Conservation (phyloP, 1,140 invertebrate genomes). For the Atta colombica region DNA sequence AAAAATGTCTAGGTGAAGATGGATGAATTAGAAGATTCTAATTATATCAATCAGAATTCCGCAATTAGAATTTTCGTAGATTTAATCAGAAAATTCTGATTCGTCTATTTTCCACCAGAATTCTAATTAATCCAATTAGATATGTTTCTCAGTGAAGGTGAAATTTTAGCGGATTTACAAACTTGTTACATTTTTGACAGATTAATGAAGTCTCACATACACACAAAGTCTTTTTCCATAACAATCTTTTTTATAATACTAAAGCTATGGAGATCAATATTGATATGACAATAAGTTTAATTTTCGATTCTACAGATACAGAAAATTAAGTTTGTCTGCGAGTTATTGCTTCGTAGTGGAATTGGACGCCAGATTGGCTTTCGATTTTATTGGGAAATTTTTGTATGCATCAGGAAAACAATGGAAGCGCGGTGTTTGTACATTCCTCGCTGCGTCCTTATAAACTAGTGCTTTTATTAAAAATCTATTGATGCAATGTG, state of each 20-base stretch:
- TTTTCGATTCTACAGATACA: conserved; percentile 32
- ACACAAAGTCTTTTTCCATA: background rate
- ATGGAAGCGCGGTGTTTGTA: conserved; percentile 7
- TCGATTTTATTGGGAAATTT: conserved; percentile 61
- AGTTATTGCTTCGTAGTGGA: conserved; percentile 11
- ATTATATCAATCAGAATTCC: too few relatives aligned
- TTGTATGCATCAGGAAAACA: conserved; percentile 29
- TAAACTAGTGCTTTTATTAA: conserved; percentile 54
- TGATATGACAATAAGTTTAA: conserved; percentile 23
- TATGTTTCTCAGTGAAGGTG: too few relatives aligned
- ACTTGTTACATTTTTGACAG: too few relatives aligned
- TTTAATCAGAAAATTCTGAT: too few relatives aligned
- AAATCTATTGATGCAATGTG: conserved; percentile 31
- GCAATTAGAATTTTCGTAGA: too few relatives aligned
- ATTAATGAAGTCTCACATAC: too few relatives aligned
- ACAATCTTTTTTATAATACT: background rate
- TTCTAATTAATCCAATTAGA: too few relatives aligned
- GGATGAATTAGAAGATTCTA: too few relatives aligned
- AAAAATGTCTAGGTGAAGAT: too few relatives aligned
- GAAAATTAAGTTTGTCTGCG: conserved; percentile 29
- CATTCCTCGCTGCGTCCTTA: conserved; percentile 20
- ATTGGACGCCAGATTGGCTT: conserved; percentile 51
- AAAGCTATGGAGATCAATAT: background rate
- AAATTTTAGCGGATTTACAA: too few relatives aligned
- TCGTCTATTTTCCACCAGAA: too few relatives aligned